phyloP scores from a whole-genome alignment of 23 tunicate genomes.

The Botrylloides violaceus region DNA sequence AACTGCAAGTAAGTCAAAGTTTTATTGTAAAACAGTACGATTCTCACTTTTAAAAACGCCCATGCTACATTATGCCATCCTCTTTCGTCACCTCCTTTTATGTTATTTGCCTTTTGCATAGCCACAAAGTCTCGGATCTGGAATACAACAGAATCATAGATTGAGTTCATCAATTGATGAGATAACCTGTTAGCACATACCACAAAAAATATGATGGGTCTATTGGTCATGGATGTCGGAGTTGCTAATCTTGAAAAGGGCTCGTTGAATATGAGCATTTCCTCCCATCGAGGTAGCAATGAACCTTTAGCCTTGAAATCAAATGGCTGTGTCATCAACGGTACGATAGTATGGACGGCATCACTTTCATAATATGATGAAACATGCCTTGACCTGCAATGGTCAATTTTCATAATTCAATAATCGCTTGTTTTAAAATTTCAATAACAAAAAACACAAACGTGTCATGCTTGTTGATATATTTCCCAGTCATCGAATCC shows the following conservation, averaged over 20 bases:
- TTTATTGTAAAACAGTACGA: too few relatives aligned
- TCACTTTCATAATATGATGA: conserved; percentile 84
- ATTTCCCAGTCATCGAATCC: conserved; percentile 50
- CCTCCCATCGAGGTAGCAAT: conserved; percentile 88
- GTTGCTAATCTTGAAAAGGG: conserved; percentile 31
- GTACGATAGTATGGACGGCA: conserved; percentile 42
- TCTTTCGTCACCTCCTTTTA: conserved; percentile 30
- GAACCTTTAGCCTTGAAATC: conserved; percentile 71
- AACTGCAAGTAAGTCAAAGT: not conserved
- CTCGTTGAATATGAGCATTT: conserved; percentile 70
- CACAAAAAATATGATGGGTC: conserved; percentile 82
- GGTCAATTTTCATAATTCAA: too few relatives aligned
- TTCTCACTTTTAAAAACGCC: conserved; percentile 83
- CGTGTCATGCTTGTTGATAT: conserved; percentile 48
- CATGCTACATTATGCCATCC: conserved; percentile 94
- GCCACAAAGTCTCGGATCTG: conserved; percentile 88
- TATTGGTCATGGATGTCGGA: not conserved
- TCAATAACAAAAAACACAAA: too few relatives aligned
- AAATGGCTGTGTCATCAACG: conserved; percentile 84
- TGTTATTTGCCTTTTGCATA: conserved; percentile 78
- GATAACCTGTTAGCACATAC: conserved; percentile 25
- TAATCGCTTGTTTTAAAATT: too few relatives aligned
- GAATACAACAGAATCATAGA: not conserved
- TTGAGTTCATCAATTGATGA: not conserved
- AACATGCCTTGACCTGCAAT: conserved; percentile 72